These are phyloP conservation scores for Heterotilapia buettikoferi DNA, from an alignment of 2,113 vertebrate species.

Conservation along the genomic window DNA sequence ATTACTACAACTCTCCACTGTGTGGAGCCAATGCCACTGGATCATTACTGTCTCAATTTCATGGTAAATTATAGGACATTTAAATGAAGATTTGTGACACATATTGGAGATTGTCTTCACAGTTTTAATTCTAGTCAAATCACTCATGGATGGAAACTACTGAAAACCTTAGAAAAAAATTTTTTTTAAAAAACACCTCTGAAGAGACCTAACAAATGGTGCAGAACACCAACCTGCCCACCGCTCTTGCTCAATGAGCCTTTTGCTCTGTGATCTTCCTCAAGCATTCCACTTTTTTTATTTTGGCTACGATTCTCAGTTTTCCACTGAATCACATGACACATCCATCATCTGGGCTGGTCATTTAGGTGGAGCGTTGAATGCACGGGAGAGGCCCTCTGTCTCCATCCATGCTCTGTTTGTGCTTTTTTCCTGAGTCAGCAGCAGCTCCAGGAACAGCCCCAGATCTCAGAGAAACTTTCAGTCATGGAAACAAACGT, in stretches of 20 bases:
- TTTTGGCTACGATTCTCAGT: not conserved
- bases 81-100: not conserved
- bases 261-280: not conserved
- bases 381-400: not conserved
- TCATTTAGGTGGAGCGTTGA: not conserved
- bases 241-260: not conserved
- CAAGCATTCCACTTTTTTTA: not conserved
- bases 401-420: not conserved
- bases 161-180: not conserved
- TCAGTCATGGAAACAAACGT: not conserved
- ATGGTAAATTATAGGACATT: not conserved
- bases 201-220: not conserved
- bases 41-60: not conserved
- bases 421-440: not conserved
- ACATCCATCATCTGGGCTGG: not conserved
- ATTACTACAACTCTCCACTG: not conserved
- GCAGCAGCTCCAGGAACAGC: not conserved
- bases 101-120: not conserved
- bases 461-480: rapidly evolving
- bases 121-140: not conserved
- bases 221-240: not conserved
- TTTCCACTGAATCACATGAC: not conserved
- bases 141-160: not conserved
- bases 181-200: rapidly evolving
- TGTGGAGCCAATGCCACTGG: not conserved